phyloP scores from a whole-genome alignment of 2,888 invertebrate species.

The Glaucopsyche alexis region DNA sequence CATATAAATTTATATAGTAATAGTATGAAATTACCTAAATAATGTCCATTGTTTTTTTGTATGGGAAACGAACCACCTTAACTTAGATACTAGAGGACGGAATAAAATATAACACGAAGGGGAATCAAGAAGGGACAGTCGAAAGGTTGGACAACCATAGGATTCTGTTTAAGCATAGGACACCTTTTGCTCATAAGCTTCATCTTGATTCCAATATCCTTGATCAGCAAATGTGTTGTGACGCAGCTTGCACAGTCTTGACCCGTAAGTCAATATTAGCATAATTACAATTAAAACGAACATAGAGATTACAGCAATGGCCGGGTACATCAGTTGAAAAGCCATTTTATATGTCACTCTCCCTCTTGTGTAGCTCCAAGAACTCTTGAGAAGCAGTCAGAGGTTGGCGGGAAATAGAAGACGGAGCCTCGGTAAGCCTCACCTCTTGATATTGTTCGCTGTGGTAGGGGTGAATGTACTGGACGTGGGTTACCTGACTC shows the following conservation, averaged over 20 bases:
- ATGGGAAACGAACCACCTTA: too few species aligned
- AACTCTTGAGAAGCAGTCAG: slow-evolving; percentile 74
- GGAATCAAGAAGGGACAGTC: neutral
- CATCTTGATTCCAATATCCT: slow-evolving; percentile 83
- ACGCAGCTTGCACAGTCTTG: slow-evolving; percentile 84
- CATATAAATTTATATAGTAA: too few species aligned
- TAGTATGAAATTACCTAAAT: too few species aligned
- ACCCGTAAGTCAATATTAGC: slow-evolving; percentile 86
- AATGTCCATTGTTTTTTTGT: too few species aligned
- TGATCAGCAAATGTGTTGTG: slow-evolving; percentile 84
- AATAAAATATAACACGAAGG: slow-evolving; percentile 23
- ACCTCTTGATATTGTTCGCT: slow-evolving; percentile 54
- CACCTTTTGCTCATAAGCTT: slow-evolving; percentile 83
- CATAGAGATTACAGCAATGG: slow-evolving; percentile 85
- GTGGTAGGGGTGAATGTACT: slow-evolving; percentile 55
- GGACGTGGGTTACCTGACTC: slow-evolving; percentile 59
- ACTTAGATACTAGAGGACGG: slow-evolving; percentile 27
- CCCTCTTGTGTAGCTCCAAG: slow-evolving; percentile 86
- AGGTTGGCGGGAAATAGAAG: slow-evolving; percentile 64
- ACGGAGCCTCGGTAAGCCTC: slow-evolving; percentile 50
- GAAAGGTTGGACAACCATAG: neutral
- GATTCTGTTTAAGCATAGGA: slow-evolving; percentile 70
- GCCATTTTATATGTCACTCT: slow-evolving; percentile 90
- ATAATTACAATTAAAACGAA: slow-evolving; percentile 88
- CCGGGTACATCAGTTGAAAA: slow-evolving; percentile 89